Conservation (phyloP, 2,797 vertebrate species). For the Chaunax sp. region DNA sequence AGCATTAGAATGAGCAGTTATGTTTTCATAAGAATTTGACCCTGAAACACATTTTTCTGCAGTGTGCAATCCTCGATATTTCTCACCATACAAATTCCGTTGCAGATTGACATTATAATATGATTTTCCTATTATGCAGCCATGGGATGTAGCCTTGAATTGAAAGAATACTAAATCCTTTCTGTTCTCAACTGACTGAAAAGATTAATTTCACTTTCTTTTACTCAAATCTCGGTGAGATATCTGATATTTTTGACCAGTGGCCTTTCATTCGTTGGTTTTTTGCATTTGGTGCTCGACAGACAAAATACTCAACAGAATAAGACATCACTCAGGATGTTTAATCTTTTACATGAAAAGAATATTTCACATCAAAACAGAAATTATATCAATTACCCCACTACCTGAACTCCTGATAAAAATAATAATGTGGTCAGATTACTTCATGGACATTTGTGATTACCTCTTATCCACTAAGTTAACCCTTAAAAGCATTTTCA, state of each 20-base stretch:
- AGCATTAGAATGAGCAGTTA: constrained; percentile 34
- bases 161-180: constrained; percentile 25
- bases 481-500: no score
- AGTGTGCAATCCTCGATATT: constrained; percentile 33
- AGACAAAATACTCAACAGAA: background rate
- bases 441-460: no score
- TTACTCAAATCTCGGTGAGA: constrained; percentile 9
- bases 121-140: constrained; percentile 27
- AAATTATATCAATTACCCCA: no score
- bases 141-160: constrained; percentile 40
- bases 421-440: no score
- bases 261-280: background rate
- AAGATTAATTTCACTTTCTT: background rate
- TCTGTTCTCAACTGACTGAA: constrained; percentile 7
- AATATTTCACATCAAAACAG: background rate
- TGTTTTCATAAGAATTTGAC: constrained; percentile 36
- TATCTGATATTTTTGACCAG: background rate
- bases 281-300: background rate
- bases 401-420: no score
- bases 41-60: constrained; percentile 24
- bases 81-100: constrained; percentile 27
- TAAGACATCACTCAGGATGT: background rate
- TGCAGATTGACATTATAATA: constrained; percentile 15
- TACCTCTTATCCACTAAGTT: no score
- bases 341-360: background rate